Conservation (phyloP, 2,113 vertebrate genomes). For the Seriola quinqueradiata region DNA sequence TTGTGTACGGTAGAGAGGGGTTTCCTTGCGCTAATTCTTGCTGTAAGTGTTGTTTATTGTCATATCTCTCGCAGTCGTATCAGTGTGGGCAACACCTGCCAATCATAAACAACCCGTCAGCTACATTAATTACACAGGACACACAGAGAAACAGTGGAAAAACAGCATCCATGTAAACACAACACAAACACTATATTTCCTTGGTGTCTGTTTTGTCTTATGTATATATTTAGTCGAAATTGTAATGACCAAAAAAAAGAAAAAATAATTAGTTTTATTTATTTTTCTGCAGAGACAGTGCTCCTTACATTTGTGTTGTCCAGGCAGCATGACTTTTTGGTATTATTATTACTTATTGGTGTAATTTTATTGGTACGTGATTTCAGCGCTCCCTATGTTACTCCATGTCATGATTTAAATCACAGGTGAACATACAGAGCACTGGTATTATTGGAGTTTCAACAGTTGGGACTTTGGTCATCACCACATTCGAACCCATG, state of each 20-base stretch:
- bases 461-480: no score
- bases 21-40: conserved; percentile 72
- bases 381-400: not conserved
- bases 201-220: not conserved
- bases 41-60: conserved; percentile 79
- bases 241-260: not conserved
- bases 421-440: no score
- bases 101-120: conserved; percentile 66
- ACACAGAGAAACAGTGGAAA: not conserved
- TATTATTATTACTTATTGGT: no score
- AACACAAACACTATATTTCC: no score
- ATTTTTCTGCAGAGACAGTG: not conserved
- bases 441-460: no score
- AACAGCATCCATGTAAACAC: conserved; percentile 4
- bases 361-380: no score
- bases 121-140: conserved; percentile 45
- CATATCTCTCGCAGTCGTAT: conserved; percentile 61
- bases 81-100: conserved; percentile 62
- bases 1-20: conserved; percentile 54
- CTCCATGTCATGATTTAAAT: not conserved
- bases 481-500: no score
- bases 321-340: not conserved
- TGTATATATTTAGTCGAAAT: not conserved
- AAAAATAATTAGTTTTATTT: not conserved
- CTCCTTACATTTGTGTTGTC: not conserved